Evolutionary conservation across 1,140 invertebrate species (phyloP), one percentile per base, ranked within the genome.

Genomic region (Cherax destructor): DNA sequence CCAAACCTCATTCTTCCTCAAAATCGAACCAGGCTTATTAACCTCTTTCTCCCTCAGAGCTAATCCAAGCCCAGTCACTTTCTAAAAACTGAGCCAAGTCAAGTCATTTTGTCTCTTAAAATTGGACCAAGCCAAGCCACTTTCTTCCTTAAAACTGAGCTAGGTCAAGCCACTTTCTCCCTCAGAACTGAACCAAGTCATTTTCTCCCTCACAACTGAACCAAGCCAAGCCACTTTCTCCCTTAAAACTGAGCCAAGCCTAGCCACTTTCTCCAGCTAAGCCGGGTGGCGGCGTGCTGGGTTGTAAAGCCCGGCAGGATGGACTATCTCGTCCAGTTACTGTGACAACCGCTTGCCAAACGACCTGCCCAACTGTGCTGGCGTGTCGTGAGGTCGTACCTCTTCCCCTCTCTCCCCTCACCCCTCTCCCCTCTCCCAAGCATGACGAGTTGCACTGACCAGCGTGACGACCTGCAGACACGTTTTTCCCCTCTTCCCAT

Each of bases 261-360:
- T 18, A 65, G 61, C 61, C 61, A 65, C 61, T 65, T 65, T 65
- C 13, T 18, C 61, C 61, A 3, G 41, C 69, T 30, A 74, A 74
- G 69, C 69, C 69, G 69, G 7, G 69, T 30, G 52, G 52, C 52
- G 52, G 52, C 13, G 52, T 56, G 52, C 69, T 7, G 16, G 69
- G 69, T 30, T 4, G 69, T 74, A 74, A 74, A 74, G 69, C n/a
- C 9, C 5, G 69, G 69, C n/a, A 74, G 6, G 69, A 74, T 74
- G 69, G 69, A 74, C 69, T 74, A 74, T 74, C 69, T 74, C 69
- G 69, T 74, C 69, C 69, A 74, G 69, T 74, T 74, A 74, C 69
- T 21, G 69, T 74, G 69, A 74, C 69, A 74, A 74, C 69, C 16
- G 21, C 69, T 74, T 74, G 69, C 16, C 69, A 74, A 74, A 74